Evolutionary conservation across 1,140 invertebrate genomes (phyloP).

Genomic region (Drosophila suzukii): DNA sequence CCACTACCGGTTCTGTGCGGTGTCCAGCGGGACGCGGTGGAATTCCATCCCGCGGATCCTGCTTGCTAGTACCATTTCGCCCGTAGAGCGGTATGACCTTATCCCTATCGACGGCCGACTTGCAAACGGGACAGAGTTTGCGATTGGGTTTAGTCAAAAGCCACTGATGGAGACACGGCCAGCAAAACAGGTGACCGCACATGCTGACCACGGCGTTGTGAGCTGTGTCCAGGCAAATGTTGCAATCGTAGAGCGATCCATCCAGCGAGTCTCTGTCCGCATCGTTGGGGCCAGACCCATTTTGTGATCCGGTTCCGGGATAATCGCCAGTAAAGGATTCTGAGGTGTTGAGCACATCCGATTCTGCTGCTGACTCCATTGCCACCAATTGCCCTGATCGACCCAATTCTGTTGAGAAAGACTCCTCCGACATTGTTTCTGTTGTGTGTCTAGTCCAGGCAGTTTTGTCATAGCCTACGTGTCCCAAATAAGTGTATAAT

Average conservation of each 20-base stretch:
- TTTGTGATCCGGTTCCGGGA: not conserved
- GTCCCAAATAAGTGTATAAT: not conserved
- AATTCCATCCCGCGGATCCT: not conserved
- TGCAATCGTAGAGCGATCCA: not conserved
- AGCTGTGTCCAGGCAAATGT: not conserved
- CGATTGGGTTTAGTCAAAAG: not conserved
- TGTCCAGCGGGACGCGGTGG: not conserved
- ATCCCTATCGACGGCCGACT: not conserved
- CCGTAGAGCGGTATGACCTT: slow-evolving; percentile 1
- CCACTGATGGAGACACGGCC: slow-evolving; percentile 2
- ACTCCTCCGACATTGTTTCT: slow-evolving; percentile 3
- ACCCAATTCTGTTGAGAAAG: not conserved
- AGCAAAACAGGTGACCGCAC: slow-evolving; percentile 5
- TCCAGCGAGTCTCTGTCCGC: not conserved
- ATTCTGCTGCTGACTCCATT: not conserved
- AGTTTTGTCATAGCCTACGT: not conserved
- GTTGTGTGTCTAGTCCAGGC: not conserved
- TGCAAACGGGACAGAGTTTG: slow-evolving; percentile 2
- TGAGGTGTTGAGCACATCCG: not conserved
- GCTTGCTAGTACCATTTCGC: not conserved
- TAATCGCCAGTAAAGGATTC: not conserved
- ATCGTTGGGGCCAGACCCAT: too few relatives aligned
- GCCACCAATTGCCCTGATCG: not conserved
- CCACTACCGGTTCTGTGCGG: not conserved
- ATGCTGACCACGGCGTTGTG: slow-evolving; percentile 3